phyloP scores from a whole-genome alignment of 2,797 vertebrate genomes.

The Hydrolagus colliei region DNA sequence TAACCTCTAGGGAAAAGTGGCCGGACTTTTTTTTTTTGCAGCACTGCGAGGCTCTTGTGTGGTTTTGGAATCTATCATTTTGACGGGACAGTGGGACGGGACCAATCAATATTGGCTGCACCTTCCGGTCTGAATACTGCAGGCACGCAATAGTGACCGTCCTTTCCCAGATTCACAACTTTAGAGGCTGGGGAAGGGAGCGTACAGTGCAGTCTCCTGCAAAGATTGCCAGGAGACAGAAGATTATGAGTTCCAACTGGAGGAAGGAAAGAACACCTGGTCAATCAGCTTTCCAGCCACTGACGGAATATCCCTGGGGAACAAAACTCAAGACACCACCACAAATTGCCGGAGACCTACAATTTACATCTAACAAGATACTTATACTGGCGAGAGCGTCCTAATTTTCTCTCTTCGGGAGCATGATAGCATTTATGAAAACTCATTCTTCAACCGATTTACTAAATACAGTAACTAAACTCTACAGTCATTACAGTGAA shows the following conservation, averaged over 20 bases:
- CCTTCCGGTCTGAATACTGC: slow-evolving; percentile 11
- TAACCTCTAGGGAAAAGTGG: neutral
- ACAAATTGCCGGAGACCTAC: too few relatives aligned
- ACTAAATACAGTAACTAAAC: too few relatives aligned
- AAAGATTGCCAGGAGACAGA: slow-evolving; percentile 1
- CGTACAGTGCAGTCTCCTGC: slow-evolving; percentile 18
- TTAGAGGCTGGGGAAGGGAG: slow-evolving; percentile 6
- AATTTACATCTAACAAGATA: too few relatives aligned
- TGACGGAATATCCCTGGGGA: slow-evolving; percentile 19
- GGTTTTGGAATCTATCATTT: neutral
- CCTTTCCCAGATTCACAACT: slow-evolving; percentile 8
- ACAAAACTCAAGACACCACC: neutral
- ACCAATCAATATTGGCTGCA: slow-evolving; percentile 12
- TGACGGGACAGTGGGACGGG: neutral
- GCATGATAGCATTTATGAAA: too few relatives aligned
- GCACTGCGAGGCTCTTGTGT: neutral
- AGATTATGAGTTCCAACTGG: slow-evolving; percentile 15
- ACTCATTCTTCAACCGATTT: too few relatives aligned
- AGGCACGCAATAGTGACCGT: neutral
- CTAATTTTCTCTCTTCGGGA: too few relatives aligned
- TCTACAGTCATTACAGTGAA: too few relatives aligned
- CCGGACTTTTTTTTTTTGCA: neutral
- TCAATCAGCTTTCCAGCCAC: slow-evolving; percentile 23
- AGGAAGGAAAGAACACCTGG: slow-evolving; percentile 19
- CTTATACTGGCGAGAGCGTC: too few relatives aligned